phyloP scores from a whole-genome alignment of 2,113 vertebrate species.

The Hemicordylus capensis region DNA sequence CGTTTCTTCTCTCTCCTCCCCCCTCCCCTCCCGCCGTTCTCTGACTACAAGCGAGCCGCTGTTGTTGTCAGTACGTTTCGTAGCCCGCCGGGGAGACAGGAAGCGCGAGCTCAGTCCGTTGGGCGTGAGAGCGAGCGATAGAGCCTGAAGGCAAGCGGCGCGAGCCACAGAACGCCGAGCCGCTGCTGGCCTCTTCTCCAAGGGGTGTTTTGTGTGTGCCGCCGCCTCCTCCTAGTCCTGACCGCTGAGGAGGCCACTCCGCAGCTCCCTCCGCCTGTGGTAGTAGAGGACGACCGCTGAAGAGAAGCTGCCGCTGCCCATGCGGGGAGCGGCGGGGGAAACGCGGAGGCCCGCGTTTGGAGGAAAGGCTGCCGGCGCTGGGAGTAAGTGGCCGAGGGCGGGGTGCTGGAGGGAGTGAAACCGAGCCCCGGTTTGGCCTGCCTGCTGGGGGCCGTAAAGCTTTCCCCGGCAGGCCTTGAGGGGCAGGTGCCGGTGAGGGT shows the following conservation, averaged over 20 bases:
- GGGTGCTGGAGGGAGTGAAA: constrained; percentile 25
- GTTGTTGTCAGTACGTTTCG: constrained; percentile 52
- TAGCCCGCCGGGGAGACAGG: constrained; percentile 28
- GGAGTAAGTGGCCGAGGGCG: constrained; percentile 45
- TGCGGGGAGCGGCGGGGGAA: constrained; percentile 42
- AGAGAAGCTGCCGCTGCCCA: constrained; percentile 40
- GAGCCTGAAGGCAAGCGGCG: constrained; percentile 9
- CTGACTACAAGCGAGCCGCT: constrained; percentile 13
- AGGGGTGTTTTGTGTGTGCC: background rate
- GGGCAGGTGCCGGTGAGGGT: background rate
- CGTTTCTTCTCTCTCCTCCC: constrained; percentile 29
- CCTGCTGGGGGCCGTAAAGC: background rate
- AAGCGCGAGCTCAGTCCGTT: constrained; percentile 9
- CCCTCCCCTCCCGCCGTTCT: background rate
- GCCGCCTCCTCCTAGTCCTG: background rate
- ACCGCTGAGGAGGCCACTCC: background rate
- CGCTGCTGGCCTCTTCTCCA: background rate
- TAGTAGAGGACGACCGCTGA: constrained; percentile 26
- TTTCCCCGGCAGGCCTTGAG: background rate
- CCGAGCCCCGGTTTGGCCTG: constrained; percentile 12
- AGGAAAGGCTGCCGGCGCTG: background rate
- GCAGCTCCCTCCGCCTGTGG: background rate
- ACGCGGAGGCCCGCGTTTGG: constrained; percentile 19
- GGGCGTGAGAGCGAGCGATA: background rate
- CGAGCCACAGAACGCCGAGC: background rate